Evolutionary conservation across 2,797 vertebrate species (phyloP).

Genomic region (Cirrhinus molitorella): DNA sequence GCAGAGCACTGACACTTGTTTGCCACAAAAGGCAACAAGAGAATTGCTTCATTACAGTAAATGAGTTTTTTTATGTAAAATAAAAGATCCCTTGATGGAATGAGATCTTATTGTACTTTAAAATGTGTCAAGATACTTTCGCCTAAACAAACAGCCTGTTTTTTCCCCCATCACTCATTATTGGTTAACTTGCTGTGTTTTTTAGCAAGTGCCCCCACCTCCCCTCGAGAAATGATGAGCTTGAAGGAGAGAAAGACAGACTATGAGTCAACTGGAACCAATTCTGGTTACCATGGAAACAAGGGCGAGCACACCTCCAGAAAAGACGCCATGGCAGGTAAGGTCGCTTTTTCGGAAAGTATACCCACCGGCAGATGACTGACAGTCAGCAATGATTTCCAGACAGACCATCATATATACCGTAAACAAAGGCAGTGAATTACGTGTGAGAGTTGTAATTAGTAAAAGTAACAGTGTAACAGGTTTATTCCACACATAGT

Average conservation of each 20-base stretch:
- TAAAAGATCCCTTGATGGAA: constrained; percentile 20
- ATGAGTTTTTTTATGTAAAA: constrained; percentile 36
- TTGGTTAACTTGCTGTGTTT: constrained; percentile 41
- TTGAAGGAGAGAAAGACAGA: constrained; percentile 97
- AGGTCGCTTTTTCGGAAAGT: constrained; percentile 10
- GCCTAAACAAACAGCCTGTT: background rate
- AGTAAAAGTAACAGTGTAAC: constrained; percentile 4
- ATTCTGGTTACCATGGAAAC: constrained; percentile 90
- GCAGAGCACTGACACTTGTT: constrained; percentile 30
- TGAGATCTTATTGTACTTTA: constrained; percentile 28
- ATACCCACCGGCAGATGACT: background rate
- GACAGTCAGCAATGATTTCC: background rate
- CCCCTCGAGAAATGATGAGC: constrained; percentile 97
- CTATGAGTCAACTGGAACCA: constrained; percentile 93
- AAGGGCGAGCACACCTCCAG: constrained; percentile 97
- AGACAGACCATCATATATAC: constrained; percentile 3
- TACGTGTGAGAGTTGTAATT: background rate
- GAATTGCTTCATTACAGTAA: constrained; percentile 44
- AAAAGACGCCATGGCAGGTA: constrained; percentile 96
- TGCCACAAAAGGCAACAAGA: constrained; percentile 33
- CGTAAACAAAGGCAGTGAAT: background rate
- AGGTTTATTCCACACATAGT: background rate
- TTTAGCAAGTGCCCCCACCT: constrained; percentile 94
- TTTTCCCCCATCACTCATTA: background rate
- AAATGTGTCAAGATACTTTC: background rate